phyloP scores from a whole-genome alignment of 1,140 invertebrate genomes.

The Harlomillsia oculata region DNA sequence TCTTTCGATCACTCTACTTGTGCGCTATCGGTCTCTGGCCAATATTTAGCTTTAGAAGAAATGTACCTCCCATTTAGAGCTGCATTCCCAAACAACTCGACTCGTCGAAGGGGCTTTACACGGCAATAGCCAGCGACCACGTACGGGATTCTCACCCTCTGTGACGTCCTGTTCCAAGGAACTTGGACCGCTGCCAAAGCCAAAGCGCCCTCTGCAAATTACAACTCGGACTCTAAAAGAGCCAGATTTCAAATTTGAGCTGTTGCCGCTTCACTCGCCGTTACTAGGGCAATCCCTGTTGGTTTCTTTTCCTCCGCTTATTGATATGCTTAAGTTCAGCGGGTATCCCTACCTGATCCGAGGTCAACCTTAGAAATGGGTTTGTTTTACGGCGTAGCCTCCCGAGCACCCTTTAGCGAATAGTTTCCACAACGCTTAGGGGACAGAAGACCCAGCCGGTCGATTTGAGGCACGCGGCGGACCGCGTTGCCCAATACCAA shows the following conservation, averaged over 20 bases:
- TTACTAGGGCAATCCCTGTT: slow-evolving; percentile 78
- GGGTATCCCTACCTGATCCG: slow-evolving; percentile 61
- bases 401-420: too few species aligned
- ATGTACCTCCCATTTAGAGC: slow-evolving; percentile 71
- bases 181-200: slow-evolving; percentile 46
- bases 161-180: slow-evolving; percentile 56
- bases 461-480: too few species aligned
- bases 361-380: too few species aligned
- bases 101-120: slow-evolving; percentile 55
- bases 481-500: too few species aligned
- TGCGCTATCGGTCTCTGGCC: slow-evolving; percentile 74
- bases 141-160: slow-evolving; percentile 62
- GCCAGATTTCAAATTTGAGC: slow-evolving; percentile 56
- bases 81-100: slow-evolving; percentile 77
- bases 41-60: slow-evolving; percentile 79
- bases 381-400: too few species aligned
- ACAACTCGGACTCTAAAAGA: slow-evolving; percentile 49
- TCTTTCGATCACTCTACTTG: slow-evolving; percentile 85
- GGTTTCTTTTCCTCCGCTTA: slow-evolving; percentile 88
- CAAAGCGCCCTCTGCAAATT: slow-evolving; percentile 51
- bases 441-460: too few species aligned
- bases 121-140: slow-evolving; percentile 45
- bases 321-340: slow-evolving; percentile 79
- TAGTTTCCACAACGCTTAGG: too few species aligned
- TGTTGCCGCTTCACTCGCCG: slow-evolving; percentile 72